Evolutionary conservation across 1,140 invertebrate genomes (phyloP), one percentile per base, ranked within the genome.

Genomic region (Tetramorium parvispinum): DNA sequence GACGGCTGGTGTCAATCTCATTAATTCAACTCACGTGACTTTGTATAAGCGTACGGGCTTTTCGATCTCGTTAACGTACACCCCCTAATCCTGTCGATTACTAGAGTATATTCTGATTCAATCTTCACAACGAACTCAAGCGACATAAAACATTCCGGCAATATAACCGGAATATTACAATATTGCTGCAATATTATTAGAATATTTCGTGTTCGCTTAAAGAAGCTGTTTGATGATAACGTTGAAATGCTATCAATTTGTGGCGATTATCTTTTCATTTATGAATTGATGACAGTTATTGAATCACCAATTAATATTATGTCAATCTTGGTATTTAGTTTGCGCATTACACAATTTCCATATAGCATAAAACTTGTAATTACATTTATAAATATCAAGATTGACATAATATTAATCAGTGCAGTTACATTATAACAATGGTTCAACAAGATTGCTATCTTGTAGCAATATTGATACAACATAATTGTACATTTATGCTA

Each of bases 11-110:
- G 27, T 57, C 65, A 53, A 75, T 90, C 70, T 82, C 85, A 91
- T 91, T 87, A 91, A 91, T 88, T 87, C 86, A 85, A 71, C 88
- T 89, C 89, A 89, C 89, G 89, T 89, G 86, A 90, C 88, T 32
- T 89, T 85, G 78, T 40, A 16, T 87, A 81, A 90, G 88, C 85
- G 63, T 68, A 61, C 46, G 46, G 66, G 77, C 85, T 89, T 89
- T 89, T 89, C 88, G 79, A 90, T 89, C 89, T 89, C 85, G 88
- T 90, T 90, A 89, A 90, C 73, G 40, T 61, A 85, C 55, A 53
- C 78, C 81, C 88, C 46, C 61, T 86, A 89, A 89, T 89, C 88
- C 78, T 59, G 46, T 37, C 70, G 88, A 83, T 77, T 85, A 61
- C 21, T 43, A 32, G 57, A 78, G 65, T 61, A 83, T 89, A 53